A percentile compares a stretch with the other conserved stretches of the same genome.
These are phyloP conservation scores for Oithona nana DNA, from an alignment of 2,888 invertebrate genomes.

Conservation along the genomic window DNA sequence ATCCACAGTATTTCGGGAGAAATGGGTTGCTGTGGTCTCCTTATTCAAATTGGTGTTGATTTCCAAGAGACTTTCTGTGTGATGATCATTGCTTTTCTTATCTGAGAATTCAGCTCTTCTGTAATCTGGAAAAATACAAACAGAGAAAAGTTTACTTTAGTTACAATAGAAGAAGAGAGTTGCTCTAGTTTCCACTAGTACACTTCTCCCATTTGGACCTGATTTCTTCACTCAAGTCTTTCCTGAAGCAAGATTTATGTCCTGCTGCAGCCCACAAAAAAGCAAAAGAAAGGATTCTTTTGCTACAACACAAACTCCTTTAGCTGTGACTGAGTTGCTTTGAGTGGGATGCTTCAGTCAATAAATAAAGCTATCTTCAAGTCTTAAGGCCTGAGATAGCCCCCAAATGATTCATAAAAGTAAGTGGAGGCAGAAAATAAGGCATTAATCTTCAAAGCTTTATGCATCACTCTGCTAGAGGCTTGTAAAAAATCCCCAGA, in stretches of 20 bases:
- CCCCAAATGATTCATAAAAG: too few species aligned
- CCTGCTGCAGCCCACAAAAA: too few species aligned
- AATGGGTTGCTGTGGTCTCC: background rate
- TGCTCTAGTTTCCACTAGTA: background rate
- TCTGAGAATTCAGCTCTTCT: conserved; percentile 4
- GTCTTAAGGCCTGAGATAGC: too few species aligned
- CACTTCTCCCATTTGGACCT: background rate
- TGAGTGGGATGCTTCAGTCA: too few species aligned
- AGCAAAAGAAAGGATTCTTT: too few species aligned
- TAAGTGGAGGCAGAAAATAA: too few species aligned
- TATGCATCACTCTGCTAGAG: too few species aligned
- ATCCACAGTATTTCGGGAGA: background rate
- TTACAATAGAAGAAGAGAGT: background rate
- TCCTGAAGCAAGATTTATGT: background rate
- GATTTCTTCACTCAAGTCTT: background rate
- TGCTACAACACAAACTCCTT: background rate
- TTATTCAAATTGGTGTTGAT: background rate
- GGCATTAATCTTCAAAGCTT: too few species aligned
- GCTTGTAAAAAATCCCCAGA: too few species aligned
- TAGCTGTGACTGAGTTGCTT: background rate
- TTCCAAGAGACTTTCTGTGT: background rate
- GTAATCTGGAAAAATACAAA: conserved; percentile 5
- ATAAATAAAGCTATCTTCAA: too few species aligned
- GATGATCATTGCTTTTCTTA: background rate
- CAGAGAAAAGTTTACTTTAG: background rate